A percentile compares a stretch with the other conserved stretches of the same genome.
Conservation (phyloP, 1,140 invertebrate species). For the Ylistrum balloti region DNA sequence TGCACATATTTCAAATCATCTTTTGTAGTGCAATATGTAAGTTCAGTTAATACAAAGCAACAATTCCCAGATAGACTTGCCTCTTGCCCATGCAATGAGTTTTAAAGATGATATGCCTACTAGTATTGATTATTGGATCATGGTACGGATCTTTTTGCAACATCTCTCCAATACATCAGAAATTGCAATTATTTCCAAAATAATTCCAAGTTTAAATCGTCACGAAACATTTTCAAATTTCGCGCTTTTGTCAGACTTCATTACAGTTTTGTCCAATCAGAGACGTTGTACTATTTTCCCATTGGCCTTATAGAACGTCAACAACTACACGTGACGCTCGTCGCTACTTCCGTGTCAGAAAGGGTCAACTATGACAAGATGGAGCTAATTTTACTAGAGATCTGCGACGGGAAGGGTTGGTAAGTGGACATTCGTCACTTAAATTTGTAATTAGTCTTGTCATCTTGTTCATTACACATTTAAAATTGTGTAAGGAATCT, state of each 20-base stretch:
- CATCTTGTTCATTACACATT: neutral
- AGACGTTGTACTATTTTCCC: neutral
- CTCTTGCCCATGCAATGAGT: no score
- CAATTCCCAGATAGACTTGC: no score
- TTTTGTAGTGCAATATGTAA: no score
- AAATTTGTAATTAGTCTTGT: neutral
- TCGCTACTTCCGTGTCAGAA: slow-evolving; percentile 1
- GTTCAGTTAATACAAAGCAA: no score
- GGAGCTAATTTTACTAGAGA: neutral
- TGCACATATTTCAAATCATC: no score
- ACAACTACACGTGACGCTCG: slow-evolving; percentile 28
- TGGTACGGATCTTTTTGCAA: no score
- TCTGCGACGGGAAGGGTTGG: slow-evolving; percentile 10
- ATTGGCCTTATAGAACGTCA: neutral
- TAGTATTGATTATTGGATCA: no score
- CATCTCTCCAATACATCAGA: no score
- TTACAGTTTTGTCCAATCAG: neutral
- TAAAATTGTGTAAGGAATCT: neutral
- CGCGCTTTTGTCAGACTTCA: neutral
- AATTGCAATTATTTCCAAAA: no score
- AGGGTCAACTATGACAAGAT: slow-evolving; percentile 10
- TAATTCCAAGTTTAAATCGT: no score
- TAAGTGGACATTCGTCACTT: neutral
- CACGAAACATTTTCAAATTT: no score
- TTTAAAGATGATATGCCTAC: no score